Conservation (phyloP, 2,113 vertebrate genomes). For the Chlorodrepanis virens region DNA sequence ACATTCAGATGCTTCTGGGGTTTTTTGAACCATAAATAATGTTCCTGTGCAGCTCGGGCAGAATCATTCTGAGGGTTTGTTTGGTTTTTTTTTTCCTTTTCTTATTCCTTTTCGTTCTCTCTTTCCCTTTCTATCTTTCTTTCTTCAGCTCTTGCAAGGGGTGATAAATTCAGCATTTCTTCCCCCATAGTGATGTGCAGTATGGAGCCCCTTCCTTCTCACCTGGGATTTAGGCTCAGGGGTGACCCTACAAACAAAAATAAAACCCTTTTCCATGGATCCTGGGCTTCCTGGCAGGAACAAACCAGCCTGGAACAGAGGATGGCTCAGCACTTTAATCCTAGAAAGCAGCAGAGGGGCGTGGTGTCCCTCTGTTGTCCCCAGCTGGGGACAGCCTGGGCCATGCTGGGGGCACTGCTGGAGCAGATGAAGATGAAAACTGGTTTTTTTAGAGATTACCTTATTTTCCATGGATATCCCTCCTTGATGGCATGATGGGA, state of each 20-base stretch:
- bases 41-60: not conserved
- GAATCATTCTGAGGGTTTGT: not conserved
- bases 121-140: not conserved
- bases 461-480: not conserved
- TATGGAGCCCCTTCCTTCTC: not conserved
- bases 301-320: not conserved
- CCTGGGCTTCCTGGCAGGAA: not conserved
- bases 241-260: not conserved
- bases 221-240: not conserved
- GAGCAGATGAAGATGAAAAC: not conserved
- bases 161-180: slow-evolving; percentile 54
- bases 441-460: not conserved
- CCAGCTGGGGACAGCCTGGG: not conserved
- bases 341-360: not conserved
- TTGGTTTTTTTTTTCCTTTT: not conserved
- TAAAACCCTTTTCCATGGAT: not conserved
- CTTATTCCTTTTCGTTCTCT: not conserved
- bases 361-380: accelerated
- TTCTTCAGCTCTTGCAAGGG: not conserved
- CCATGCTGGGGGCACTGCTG: accelerated
- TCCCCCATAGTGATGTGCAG: not conserved
- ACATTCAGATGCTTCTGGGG: slow-evolving; percentile 35
- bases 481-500: not conserved
- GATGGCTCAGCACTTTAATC: not conserved
- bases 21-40: slow-evolving; percentile 48